These are phyloP conservation scores for Apaloderma vittatum DNA, from an alignment of 2,113 vertebrate genomes.

Conservation along the genomic window DNA sequence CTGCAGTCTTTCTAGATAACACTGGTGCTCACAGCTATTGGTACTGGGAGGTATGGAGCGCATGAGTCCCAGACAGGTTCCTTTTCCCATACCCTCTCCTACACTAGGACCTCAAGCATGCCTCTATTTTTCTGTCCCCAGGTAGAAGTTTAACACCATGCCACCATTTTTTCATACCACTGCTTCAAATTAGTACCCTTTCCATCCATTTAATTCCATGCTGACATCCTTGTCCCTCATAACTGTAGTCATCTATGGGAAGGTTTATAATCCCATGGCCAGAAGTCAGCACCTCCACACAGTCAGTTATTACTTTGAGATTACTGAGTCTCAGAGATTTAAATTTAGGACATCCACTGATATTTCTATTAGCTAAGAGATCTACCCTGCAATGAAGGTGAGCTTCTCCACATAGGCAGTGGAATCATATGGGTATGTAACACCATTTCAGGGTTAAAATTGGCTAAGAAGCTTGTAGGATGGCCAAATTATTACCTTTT, in stretches of 20 bases:
- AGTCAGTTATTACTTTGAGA: not conserved
- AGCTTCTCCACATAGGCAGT: not conserved
- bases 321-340: not conserved
- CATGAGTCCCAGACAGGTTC: rapidly evolving
- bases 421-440: not conserved
- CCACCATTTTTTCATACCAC: not conserved
- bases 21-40: not conserved
- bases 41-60: not conserved
- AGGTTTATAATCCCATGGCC: not conserved
- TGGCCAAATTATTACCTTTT: rapidly evolving
- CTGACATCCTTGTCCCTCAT: not conserved
- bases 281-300: not conserved
- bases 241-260: not conserved
- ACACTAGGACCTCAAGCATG: not conserved
- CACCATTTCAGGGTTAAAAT: not conserved
- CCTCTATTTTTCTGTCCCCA: not conserved
- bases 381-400: not conserved
- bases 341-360: not conserved
- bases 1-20: not conserved
- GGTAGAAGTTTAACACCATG: not conserved
- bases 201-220: not conserved
- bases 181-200: not conserved
- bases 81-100: not conserved
- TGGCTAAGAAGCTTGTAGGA: not conserved
- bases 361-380: not conserved